These are phyloP conservation scores for Helicoverpa zea DNA, from an alignment of 1,140 invertebrate genomes.

Conservation along the genomic window DNA sequence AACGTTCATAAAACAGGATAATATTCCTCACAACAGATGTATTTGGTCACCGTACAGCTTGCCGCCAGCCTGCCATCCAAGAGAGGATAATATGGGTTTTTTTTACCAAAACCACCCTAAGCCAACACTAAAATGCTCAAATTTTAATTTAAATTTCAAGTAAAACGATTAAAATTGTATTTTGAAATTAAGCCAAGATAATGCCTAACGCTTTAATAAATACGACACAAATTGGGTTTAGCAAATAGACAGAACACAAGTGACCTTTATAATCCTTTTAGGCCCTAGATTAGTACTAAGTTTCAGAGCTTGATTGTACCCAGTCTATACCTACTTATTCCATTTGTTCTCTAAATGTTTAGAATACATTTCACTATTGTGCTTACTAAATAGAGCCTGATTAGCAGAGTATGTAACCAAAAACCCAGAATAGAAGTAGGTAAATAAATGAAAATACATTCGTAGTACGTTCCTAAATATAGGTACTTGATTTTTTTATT, in stretches of 20 bases:
- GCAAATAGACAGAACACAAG: background rate
- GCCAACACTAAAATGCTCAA: constrained; percentile 71
- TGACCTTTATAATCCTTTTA: too few relatives aligned
- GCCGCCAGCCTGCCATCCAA: constrained; percentile 63
- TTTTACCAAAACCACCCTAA: constrained; percentile 71
- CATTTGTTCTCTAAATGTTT: too few relatives aligned
- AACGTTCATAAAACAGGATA: constrained; percentile 41
- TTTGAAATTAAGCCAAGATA: constrained; percentile 5
- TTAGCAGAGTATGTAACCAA: too few relatives aligned
- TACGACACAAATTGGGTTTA: background rate
- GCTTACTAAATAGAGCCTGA: too few relatives aligned
- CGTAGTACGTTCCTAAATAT: too few relatives aligned
- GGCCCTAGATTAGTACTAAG: too few relatives aligned
- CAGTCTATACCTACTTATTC: too few relatives aligned
- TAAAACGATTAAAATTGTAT: constrained; percentile 13
- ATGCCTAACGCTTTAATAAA: constrained; percentile 1
- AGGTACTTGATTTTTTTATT: too few relatives aligned
- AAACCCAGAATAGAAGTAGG: too few relatives aligned
- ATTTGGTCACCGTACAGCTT: constrained; percentile 54
- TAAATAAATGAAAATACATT: too few relatives aligned
- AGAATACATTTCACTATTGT: too few relatives aligned
- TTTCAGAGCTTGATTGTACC: too few relatives aligned
- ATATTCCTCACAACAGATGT: constrained; percentile 30
- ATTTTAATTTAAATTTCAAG: constrained; percentile 68
- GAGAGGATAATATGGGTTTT: constrained; percentile 76